Percentiles rank a stretch among this genome's conserved stretches.
phyloP scores from a whole-genome alignment of 2,113 vertebrate species.

The Centropus bengalensis region DNA sequence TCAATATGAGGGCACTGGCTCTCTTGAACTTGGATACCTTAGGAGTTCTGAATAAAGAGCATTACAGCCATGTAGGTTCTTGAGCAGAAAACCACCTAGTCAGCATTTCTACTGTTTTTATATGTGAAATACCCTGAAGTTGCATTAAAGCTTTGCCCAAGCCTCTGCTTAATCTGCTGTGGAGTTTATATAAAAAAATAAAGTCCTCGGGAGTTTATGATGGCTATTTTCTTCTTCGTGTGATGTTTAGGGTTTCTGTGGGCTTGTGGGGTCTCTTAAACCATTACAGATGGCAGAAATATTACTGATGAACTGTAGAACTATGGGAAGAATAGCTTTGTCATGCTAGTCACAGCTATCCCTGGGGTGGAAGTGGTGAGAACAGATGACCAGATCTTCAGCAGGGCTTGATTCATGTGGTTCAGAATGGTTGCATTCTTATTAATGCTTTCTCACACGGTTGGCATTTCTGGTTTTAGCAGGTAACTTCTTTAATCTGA shows the following conservation, averaged over 20 bases:
- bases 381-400: neutral
- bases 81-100: neutral
- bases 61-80: neutral
- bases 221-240: neutral
- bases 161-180: neutral
- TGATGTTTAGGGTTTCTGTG: neutral
- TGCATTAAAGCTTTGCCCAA: neutral
- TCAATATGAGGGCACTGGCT: accelerated
- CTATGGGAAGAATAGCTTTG: accelerated
- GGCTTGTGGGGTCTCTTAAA: neutral
- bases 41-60: neutral
- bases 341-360: neutral
- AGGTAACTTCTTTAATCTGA: neutral
- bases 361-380: neutral
- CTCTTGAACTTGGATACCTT: neutral
- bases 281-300: neutral
- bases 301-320: neutral
- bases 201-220: neutral
- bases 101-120: neutral
- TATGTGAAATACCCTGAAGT: neutral
- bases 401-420: neutral
- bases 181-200: neutral
- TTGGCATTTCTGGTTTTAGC: neutral
- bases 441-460: neutral
- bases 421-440: neutral